Conservation (phyloP, 2,888 invertebrate species). For the Scelioninae gen. 1 region DNA sequence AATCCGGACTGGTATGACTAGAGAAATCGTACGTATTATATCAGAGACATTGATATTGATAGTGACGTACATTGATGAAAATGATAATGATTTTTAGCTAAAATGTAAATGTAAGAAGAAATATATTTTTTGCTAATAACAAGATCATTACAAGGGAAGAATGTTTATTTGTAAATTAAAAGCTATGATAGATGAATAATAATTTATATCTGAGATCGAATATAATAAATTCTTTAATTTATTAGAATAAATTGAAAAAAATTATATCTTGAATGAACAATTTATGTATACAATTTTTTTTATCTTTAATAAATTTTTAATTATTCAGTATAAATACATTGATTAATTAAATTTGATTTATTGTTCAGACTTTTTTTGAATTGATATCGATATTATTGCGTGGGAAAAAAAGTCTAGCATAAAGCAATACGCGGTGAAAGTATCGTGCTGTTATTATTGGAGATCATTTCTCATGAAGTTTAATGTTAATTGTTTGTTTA, state of each 20-base stretch:
- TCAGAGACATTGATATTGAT: conserved; percentile 5
- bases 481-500: conserved; percentile 5
- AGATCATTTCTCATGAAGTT: conserved; percentile 9
- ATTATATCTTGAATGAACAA: no score
- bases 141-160: no score
- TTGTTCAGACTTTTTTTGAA: no score
- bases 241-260: no score
- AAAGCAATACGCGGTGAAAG: conserved; percentile 20
- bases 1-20: background rate
- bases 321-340: conserved; percentile 3
- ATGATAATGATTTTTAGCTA: background rate
- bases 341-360: no score
- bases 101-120: background rate
- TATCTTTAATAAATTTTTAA: background rate
- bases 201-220: no score
- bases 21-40: conserved; percentile 3
- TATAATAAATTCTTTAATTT: no score
- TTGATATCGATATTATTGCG: background rate
- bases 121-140: no score
- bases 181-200: no score
- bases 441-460: background rate
- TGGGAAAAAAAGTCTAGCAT: conserved; percentile 24
- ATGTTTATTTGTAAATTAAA: no score
- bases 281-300: no score
- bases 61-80: background rate